A percentile compares a stretch with the other conserved stretches of the same genome.
These are phyloP conservation scores for Grammomys dolichurus DNA, from an alignment of 2,113 vertebrate genomes.

Conservation along the genomic window DNA sequence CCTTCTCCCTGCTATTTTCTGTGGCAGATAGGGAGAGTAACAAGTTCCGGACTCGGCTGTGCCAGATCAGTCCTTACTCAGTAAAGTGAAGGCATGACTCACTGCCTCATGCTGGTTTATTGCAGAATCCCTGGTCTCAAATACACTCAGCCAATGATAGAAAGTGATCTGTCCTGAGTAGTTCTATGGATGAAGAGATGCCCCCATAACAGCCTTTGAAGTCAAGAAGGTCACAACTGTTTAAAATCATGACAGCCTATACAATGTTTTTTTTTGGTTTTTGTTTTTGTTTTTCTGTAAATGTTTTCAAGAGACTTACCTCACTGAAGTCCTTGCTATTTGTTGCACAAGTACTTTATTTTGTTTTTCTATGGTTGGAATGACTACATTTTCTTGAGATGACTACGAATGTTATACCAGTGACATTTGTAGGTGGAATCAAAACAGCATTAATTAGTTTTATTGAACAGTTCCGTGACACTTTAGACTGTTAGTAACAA, in stretches of 20 bases:
- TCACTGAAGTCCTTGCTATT: constrained; percentile 71
- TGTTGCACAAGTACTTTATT: constrained; percentile 69
- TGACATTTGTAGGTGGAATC: constrained; percentile 81
- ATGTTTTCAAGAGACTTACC: constrained; percentile 56
- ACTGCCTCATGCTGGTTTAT: constrained; percentile 50
- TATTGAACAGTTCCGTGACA: constrained; percentile 57
- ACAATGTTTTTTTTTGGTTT: background rate
- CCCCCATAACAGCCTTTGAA: background rate
- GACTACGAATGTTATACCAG: constrained; percentile 72
- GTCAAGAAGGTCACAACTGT: background rate
- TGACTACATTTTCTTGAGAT: constrained; percentile 82
- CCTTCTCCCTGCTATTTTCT: constrained; percentile 55
- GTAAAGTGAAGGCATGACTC: constrained; percentile 66
- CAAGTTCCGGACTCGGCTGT: constrained; percentile 55
- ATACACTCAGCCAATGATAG: constrained; percentile 43
- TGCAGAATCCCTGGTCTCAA: constrained; percentile 57
- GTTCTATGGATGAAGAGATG: background rate
- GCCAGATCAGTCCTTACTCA: constrained; percentile 42
- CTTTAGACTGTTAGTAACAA: constrained; percentile 72
- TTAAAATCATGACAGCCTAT: constrained; percentile 39
- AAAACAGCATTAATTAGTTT: constrained; percentile 75
- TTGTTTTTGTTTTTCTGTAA: background rate
- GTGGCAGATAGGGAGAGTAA: constrained; percentile 15
- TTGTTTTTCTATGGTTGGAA: constrained; percentile 73
- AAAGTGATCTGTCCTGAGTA: background rate